These are phyloP conservation scores for Muntiacus reevesi DNA, from an alignment of 2,113 vertebrate genomes.

Conservation along the genomic window DNA sequence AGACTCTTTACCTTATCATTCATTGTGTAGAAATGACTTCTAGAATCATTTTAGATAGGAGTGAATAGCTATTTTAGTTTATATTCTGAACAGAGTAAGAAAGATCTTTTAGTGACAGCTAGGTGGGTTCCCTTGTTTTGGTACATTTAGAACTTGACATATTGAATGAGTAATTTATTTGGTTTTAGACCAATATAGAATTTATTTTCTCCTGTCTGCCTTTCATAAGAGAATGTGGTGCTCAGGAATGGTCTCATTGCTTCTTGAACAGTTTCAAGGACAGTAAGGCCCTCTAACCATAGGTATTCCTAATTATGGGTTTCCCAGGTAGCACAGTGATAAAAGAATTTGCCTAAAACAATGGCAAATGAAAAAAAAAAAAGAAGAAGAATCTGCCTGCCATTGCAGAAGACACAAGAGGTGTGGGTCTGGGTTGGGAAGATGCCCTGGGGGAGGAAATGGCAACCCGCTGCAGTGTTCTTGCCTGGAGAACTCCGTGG, in stretches of 20 bases:
- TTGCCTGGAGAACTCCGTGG: background rate
- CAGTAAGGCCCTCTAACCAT: background rate
- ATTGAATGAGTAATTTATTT: background rate
- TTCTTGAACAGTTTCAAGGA: background rate
- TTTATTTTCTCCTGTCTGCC: background rate
- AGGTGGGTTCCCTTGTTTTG: background rate
- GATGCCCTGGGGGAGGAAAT: background rate
- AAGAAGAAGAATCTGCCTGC: background rate
- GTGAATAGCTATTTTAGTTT: background rate
- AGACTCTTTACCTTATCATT: background rate
- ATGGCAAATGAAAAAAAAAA: too few relatives aligned
- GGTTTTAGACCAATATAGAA: background rate
- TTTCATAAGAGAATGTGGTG: background rate
- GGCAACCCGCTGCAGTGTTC: background rate
- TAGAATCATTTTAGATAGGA: background rate
- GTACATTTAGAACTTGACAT: background rate
- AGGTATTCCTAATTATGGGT: background rate
- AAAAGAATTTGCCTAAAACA: background rate
- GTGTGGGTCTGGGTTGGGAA: background rate
- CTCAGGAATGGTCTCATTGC: background rate
- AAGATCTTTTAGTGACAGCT: background rate
- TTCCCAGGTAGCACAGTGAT: background rate
- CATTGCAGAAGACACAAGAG: background rate
- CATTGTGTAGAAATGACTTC: constrained; percentile 11
- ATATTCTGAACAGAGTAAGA: background rate